Evolutionary conservation across 2,888 invertebrate genomes (phyloP), one percentile per base, ranked within the genome.

Genomic region (Pyrocoelia pectoralis): DNA sequence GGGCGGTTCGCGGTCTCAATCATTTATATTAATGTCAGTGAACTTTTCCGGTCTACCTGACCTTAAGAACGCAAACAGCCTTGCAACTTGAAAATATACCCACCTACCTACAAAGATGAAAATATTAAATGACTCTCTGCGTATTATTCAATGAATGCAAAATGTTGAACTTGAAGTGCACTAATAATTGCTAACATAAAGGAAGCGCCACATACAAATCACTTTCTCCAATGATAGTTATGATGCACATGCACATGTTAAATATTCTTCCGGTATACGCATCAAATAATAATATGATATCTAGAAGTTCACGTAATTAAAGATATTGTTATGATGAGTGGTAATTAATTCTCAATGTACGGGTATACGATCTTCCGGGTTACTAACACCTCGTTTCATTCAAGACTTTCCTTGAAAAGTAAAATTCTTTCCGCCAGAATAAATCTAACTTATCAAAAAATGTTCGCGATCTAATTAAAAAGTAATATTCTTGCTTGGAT

Each of bases 11-110:
- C 53, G 9, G 60, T 13, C 38, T 56, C 19, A 19, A 24, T 56
- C 56, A 12, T n/a, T n/a, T 14, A 43, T 40, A 24, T 17, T 33
- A 33, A 62, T 52, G 61, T 62, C 61, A 56, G 19, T 62, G 61
- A 62, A 62, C 61, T 51, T 41, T 48, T 55, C 56, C 33, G 43
- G 56, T 56, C 48, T 46, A 56, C 52, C 38, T 56, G 61, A 56
- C 56, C 56, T 62, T 33, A 52, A 62, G 53, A 46, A 56, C 56
- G 24, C 41, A 13, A 14, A 52, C 61, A 56, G 9, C 63, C 63
- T 58, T 63, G 63, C 28, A 17, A 53, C 52, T 33, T 57, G 52
- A 53, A 57, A 33, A 29, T 50, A 55, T 50, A 24, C n/a, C 9
- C 8, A 33, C 33, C 33, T 55, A 19, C 43, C 15, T n/a, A 53